Conservation (phyloP, 2,797 vertebrate species). For the Anolis apletophallus region DNA sequence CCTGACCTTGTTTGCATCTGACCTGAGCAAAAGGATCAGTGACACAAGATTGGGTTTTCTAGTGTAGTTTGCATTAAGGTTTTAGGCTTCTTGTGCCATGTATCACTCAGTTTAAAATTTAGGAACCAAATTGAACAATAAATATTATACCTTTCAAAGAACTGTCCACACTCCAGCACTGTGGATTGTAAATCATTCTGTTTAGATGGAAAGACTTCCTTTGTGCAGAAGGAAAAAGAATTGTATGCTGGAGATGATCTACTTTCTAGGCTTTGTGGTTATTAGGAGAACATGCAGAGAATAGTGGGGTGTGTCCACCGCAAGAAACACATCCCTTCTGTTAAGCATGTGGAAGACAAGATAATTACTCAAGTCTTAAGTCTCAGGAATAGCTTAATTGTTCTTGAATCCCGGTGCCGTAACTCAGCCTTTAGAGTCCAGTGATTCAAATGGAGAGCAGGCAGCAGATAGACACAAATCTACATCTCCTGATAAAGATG, state of each 20-base stretch:
- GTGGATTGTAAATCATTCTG: background rate
- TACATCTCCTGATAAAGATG: too few species aligned
- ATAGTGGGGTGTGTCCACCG: too few species aligned
- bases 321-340: background rate
- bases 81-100: background rate
- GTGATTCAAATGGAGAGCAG: too few species aligned
- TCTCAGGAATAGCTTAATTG: background rate
- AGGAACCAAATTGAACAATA: background rate
- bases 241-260: background rate
- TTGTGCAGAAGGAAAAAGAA: background rate
- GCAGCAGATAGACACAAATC: too few species aligned
- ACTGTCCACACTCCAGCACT: background rate
- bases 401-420: too few species aligned
- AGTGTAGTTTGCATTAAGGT: background rate
- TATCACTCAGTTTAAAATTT: background rate
- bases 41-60: background rate
- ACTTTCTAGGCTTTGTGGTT: background rate
- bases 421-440: too few species aligned
- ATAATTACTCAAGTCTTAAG: background rate
- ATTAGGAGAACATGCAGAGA: background rate
- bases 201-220: background rate
- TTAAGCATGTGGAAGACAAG: too few species aligned
- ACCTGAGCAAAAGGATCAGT: background rate
- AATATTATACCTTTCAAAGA: slow-evolving; percentile 7
- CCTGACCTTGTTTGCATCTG: slow-evolving; percentile 12